These are phyloP conservation scores for Cebidichthys violaceus DNA, from an alignment of 2,113 vertebrate species.

Conservation along the genomic window DNA sequence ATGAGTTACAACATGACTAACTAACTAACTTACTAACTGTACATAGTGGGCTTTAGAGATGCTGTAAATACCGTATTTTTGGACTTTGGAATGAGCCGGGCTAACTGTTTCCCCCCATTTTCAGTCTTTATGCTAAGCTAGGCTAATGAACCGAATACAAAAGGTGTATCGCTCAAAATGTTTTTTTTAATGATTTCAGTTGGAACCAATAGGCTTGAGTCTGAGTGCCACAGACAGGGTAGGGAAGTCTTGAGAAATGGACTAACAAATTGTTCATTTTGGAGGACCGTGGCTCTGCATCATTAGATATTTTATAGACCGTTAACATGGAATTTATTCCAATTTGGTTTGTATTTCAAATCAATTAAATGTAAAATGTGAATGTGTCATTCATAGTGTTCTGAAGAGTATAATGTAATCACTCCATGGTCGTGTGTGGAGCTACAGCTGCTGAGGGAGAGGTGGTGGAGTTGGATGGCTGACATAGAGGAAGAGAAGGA, in stretches of 20 bases:
- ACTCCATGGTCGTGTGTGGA: not conserved
- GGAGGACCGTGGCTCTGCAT: not conserved
- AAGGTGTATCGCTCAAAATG: no score
- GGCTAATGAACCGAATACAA: no score
- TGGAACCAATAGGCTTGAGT: not conserved
- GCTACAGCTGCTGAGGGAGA: constrained; percentile 24
- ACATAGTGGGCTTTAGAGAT: not conserved
- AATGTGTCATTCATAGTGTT: no score
- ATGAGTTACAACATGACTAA: not conserved
- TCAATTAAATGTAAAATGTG: no score
- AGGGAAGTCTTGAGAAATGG: not conserved
- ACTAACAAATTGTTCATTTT: not conserved
- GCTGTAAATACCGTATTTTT: not conserved
- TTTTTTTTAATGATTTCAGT: not conserved
- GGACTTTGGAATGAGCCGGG: not conserved
- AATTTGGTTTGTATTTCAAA: no score
- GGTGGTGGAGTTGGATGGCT: not conserved
- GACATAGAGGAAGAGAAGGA: constrained; percentile 17
- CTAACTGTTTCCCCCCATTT: no score
- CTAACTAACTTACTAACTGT: not conserved
- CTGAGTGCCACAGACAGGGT: no score
- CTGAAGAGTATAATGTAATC: not conserved
- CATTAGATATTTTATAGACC: not conserved
- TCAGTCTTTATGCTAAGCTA: no score
- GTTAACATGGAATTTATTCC: not conserved